Evolutionary conservation across 1,140 invertebrate genomes (phyloP), one percentile per base, ranked within the genome.

Genomic region (Dendrolimus punctatus): DNA sequence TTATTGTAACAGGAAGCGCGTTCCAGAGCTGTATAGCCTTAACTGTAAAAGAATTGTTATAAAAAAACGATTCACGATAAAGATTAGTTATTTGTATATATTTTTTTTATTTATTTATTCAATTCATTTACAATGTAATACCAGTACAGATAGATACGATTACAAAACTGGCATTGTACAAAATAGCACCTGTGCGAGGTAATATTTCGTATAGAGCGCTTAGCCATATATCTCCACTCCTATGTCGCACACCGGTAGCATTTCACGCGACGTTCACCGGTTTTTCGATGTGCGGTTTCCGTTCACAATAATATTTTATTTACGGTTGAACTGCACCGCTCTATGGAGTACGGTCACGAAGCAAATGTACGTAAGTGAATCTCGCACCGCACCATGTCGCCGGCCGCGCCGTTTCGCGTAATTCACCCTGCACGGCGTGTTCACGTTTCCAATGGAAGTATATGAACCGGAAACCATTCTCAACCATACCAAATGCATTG

Each of bases 271-370:
- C 71, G 63, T 65, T 74, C 57, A 55, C 68, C 70, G 70, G 68
- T 81, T 80, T 80, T 81, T 80, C 68, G 66, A 83, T 72, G 72
- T 71, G 75, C 67, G 73, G 74, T 76, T 83, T 78, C 76, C 73
- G 71, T 64, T 55, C 65, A 75, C 73, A 77, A 74, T 73, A 63
- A 68, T 62, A 69, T 69, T 76, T 74, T 78, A 77, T 79, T 76
- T 74, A 73, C 67, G 67, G 65, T 63, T 66, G 52, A 74, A 62
- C 61, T 69, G 62, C 63, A 72, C 51, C 52, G 55, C 60, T 64
- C 53, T 75, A 69, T 68, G 66, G 65, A 57, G 62, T 64, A 74
- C 57, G 60, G 69, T 75, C 72, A 75, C 67, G 72, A 66, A 74
- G 58, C 51, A 63, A 74, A 71, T 64, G 55, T 62, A 58, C 37